Evolutionary conservation across 2,113 vertebrate species (phyloP).

Genomic region (Cygnus buccinator): DNA sequence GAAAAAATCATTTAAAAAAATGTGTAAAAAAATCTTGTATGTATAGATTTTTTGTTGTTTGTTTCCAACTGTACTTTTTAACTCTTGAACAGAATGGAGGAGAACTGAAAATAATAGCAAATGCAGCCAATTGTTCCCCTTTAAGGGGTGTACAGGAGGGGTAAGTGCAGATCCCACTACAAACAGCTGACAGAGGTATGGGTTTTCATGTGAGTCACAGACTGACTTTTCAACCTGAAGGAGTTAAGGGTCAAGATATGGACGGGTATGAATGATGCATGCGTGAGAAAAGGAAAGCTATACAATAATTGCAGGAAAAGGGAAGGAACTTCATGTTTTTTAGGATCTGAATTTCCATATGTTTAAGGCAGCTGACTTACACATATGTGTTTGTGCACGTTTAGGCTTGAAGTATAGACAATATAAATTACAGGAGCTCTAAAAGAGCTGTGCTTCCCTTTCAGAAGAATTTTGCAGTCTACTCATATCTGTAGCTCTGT

Average conservation of each 20-base stretch:
- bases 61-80: neutral
- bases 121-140: neutral
- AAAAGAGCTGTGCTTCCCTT: neutral
- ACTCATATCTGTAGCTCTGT: neutral
- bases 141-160: neutral
- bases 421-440: neutral
- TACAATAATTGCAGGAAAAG: neutral
- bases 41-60: neutral
- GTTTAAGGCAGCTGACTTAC: neutral
- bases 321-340: neutral
- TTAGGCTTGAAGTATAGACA: neutral
- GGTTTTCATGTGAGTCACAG: neutral
- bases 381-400: neutral
- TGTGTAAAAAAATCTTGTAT: neutral
- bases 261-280: neutral
- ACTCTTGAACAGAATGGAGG: neutral
- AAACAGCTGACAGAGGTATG: neutral
- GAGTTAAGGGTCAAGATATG: neutral
- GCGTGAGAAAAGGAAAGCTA: neutral
- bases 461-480: neutral
- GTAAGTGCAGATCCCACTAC: neutral
- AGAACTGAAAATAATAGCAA: neutral
- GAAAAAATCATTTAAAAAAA: neutral
- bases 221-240: neutral
- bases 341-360: neutral